Base-by-base conservation (phyloP, 2,113 vertebrate genomes). In the Arenaria interpres region DNA sequence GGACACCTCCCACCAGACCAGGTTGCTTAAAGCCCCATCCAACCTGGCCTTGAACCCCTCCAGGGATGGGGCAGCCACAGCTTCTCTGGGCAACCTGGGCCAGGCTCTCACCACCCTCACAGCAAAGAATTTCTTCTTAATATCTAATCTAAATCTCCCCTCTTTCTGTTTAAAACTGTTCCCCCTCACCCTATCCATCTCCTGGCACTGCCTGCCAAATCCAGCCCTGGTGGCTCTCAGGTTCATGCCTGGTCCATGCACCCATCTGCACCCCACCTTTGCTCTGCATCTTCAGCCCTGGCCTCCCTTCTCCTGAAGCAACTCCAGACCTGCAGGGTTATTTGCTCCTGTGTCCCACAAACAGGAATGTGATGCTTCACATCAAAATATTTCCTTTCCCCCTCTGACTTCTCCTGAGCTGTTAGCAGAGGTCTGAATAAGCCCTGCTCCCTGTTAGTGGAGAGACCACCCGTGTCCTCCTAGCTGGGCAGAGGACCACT, bases 401-500 rank as follows among this genome's bases (percentile, higher is more conserved):
- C 51, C 17, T 7, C 27, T 27, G 30, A 51, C 33, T 57, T 57
- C 57, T 83, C 25, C n/a, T 53, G 67, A 53, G 33, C 33, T 10
- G 3, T 18, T n/a, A 57, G 33, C 67, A 84, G 46, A 43, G 32
- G 19, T 59, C 32, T 8, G 15, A 41, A 48, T 28, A 8, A 67
- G 33, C 15, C 32, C 27, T 16, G n/a, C 20, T 84, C 22, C 48
- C 11, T 0, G 0, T 22, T 39, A 37, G 3, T 2, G 0, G 22
- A 39, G 71, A n/a, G 41, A 57, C 1, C 12, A 48, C 16, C 19
- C 43, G 4, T 1, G 18, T 48, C 15, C 23, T 66, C 37, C 14
- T 11, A 25, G 30, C 23, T 24, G 59, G 50, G 50, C 62, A 76
- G 46, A 73, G 35, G 53, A 80, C 13, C 62, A 51, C 59, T 0